A percentile compares a stretch with the other conserved stretches of the same genome.
phyloP scores from a whole-genome alignment of 2,888 invertebrate species.

The Timema cristinae region DNA sequence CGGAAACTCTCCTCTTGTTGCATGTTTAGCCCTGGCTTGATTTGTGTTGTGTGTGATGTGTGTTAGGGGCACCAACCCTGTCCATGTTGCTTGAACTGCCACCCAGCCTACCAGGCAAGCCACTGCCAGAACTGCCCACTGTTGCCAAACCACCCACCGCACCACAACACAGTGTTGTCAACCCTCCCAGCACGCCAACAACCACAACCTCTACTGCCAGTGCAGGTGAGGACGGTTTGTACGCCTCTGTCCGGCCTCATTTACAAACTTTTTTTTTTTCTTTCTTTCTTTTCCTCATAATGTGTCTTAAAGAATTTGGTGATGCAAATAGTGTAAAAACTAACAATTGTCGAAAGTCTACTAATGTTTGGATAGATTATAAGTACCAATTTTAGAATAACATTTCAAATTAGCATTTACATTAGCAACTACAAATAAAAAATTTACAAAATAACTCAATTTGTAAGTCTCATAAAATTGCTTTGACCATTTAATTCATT shows the following conservation, averaged over 20 bases:
- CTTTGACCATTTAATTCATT: too few species aligned
- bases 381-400: too few species aligned
- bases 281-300: background rate
- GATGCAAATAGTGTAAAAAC: too few species aligned
- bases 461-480: too few species aligned
- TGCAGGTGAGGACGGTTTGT: slow-evolving; percentile 1
- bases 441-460: too few species aligned
- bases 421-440: too few species aligned
- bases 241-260: background rate
- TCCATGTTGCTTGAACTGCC: slow-evolving; percentile 66
- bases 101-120: slow-evolving; percentile 45
- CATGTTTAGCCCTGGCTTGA: background rate
- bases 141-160: slow-evolving; percentile 20
- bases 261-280: background rate
- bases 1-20: background rate
- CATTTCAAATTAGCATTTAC: too few species aligned
- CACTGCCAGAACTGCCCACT: slow-evolving; percentile 38
- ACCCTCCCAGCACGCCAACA: slow-evolving; percentile 20
- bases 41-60: background rate
- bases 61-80: slow-evolving; percentile 64
- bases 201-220: background rate
- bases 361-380: too few species aligned
- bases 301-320: too few species aligned
- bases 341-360: too few species aligned
- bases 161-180: slow-evolving; percentile 14